Percentiles rank a stretch among this genome's conserved stretches.
phyloP scores from a whole-genome alignment of 1,140 invertebrate genomes.

The Drosophila biarmipes region DNA sequence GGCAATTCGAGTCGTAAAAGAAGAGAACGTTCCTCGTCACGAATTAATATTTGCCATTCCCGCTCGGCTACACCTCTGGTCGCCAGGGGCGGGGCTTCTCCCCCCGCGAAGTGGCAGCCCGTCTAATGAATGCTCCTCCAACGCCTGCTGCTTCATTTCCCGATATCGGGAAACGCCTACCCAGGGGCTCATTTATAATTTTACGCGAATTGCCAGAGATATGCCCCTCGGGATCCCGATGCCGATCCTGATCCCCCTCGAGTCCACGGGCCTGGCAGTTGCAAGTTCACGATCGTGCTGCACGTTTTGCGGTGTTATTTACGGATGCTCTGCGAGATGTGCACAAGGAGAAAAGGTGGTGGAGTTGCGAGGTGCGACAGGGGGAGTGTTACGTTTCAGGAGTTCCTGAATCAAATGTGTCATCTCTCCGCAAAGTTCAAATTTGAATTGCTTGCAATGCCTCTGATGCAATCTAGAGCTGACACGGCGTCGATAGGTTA shows the following conservation, averaged over 20 bases:
- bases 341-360: slow-evolving; percentile 1
- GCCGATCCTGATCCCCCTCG: slow-evolving; percentile 1
- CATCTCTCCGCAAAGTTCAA: too few relatives aligned
- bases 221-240: slow-evolving; percentile 5
- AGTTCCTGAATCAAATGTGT: too few relatives aligned
- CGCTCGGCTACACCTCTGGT: not conserved
- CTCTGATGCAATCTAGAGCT: too few relatives aligned
- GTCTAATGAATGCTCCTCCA: slow-evolving; percentile 73
- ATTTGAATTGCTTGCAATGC: too few relatives aligned
- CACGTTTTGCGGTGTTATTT: slow-evolving; percentile 75
- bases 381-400: too few relatives aligned
- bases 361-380: too few relatives aligned
- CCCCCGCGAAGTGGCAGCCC: slow-evolving; percentile 20
- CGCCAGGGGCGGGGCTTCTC: not conserved
- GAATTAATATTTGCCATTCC: slow-evolving; percentile 68
- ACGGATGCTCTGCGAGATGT: slow-evolving; percentile 37
- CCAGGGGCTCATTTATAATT: slow-evolving; percentile 72
- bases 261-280: not conserved
- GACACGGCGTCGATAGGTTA: too few relatives aligned
- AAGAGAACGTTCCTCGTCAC: slow-evolving; percentile 57
- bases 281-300: slow-evolving; percentile 71
- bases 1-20: slow-evolving; percentile 52
- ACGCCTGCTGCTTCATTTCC: slow-evolving; percentile 62
- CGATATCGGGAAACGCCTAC: slow-evolving; percentile 76
- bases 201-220: slow-evolving; percentile 60